Evolutionary conservation across 2,113 vertebrate species (phyloP).

Genomic region (Chlorocebus sabaeus): DNA sequence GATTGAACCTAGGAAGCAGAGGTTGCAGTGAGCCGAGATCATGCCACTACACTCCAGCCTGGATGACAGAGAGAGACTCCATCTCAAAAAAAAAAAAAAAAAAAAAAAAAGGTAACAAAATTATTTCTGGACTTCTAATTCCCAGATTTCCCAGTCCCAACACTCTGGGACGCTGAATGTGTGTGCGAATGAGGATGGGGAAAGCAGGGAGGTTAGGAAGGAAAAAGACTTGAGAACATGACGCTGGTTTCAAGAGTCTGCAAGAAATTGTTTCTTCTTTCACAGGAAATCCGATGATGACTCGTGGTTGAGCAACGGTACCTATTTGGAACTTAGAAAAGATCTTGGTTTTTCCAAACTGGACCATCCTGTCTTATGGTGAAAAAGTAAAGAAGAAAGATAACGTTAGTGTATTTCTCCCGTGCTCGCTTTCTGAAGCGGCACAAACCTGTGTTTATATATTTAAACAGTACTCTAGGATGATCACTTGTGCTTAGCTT

Average conservation of each 20-base stretch:
- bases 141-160: not conserved
- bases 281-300: conserved; percentile 92
- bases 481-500: conserved; percentile 70
- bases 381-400: conserved; percentile 77
- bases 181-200: not conserved
- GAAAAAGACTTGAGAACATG: too few relatives aligned
- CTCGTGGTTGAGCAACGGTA: conserved; percentile 95
- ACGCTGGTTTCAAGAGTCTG: not conserved
- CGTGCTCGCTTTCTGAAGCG: conserved; percentile 59
- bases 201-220: fast-evolving
- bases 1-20: too few relatives aligned
- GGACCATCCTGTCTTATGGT: conserved; percentile 93
- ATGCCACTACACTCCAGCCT: too few relatives aligned
- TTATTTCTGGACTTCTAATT: not conserved
- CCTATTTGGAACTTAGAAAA: conserved; percentile 93
- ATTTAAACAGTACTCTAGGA: conserved; percentile 68
- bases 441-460: not conserved
- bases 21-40: too few relatives aligned
- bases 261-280: conserved; percentile 61
- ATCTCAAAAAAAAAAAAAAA: too few relatives aligned
- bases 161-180: fast-evolving
- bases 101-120: too few relatives aligned
- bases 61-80: too few relatives aligned
- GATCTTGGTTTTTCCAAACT: conserved; percentile 91
- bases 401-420: not conserved